These are phyloP conservation scores for Sebastiscus albofasciatus DNA, from an alignment of 2,797 vertebrate genomes.

Conservation along the genomic window DNA sequence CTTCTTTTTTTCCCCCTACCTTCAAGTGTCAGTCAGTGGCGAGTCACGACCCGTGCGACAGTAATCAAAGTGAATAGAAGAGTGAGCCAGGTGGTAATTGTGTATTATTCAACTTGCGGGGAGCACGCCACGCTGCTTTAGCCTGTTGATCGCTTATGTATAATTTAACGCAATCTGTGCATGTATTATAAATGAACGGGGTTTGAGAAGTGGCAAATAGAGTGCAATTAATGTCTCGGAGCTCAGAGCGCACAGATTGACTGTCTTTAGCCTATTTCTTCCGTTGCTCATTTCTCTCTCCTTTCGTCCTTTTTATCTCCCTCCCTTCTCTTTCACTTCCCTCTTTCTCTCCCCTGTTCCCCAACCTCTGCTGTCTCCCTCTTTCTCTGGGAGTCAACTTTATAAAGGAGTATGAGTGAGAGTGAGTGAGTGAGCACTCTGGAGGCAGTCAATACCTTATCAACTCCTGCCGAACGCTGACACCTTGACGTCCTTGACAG, in stretches of 20 bases:
- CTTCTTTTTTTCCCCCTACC: constrained; percentile 2
- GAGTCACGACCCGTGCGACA: constrained; percentile 47
- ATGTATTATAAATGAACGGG: constrained; percentile 75
- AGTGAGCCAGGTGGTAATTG: constrained; percentile 69
- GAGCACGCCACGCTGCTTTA: constrained; percentile 52
- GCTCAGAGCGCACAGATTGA: constrained; percentile 46
- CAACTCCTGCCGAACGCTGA: constrained; percentile 86
- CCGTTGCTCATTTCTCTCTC: constrained; percentile 49
- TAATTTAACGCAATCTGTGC: constrained; percentile 73
- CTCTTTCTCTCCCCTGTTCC: constrained; percentile 52
- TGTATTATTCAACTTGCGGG: constrained; percentile 73
- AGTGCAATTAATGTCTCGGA: constrained; percentile 67
- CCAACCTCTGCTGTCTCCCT: constrained; percentile 70
- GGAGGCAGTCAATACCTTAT: constrained; percentile 85
- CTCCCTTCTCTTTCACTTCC: constrained; percentile 35
- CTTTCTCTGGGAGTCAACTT: constrained; percentile 82
- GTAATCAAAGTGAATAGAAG: constrained; percentile 71
- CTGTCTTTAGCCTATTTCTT: constrained; percentile 68
- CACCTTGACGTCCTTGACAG: constrained; percentile 88
- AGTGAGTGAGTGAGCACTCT: constrained; percentile 79
- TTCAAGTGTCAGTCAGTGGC: constrained; percentile 59
- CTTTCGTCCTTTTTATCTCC: constrained; percentile 46
- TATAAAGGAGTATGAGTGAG: constrained; percentile 75
- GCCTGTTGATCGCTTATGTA: constrained; percentile 76
- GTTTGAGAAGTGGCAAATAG: constrained; percentile 58